These are phyloP conservation scores for Sarcophaga variegata DNA, from an alignment of 2,888 invertebrate genomes.

Conservation along the genomic window DNA sequence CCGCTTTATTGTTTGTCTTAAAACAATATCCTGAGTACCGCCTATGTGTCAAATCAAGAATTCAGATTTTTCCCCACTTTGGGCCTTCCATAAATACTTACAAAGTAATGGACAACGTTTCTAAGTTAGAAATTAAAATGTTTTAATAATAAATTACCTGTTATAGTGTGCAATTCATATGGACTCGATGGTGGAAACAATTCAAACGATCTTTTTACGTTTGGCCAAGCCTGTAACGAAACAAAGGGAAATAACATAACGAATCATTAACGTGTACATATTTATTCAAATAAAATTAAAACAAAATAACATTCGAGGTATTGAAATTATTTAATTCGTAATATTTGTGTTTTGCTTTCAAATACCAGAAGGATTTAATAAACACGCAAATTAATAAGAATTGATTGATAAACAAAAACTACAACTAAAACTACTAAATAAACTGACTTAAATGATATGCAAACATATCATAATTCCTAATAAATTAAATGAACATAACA, in stretches of 20 bases:
- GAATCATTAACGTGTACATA: background rate
- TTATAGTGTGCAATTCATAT: constrained; percentile 78
- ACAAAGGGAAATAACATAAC: constrained; percentile 7
- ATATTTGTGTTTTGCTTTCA: background rate
- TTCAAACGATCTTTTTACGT: constrained; percentile 79
- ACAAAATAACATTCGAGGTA: too few species aligned
- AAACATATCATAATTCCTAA: background rate
- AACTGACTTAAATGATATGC: constrained; percentile 16
- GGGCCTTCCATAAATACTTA: too few species aligned
- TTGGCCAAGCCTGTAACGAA: constrained; percentile 79
- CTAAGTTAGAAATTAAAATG: background rate
- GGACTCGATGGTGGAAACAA: constrained; percentile 73
- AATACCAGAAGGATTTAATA: background rate
- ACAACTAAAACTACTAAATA: constrained; percentile 1
- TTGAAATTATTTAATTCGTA: background rate
- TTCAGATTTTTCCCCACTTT: too few species aligned
- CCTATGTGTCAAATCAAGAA: too few species aligned
- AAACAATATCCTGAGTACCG: too few species aligned
- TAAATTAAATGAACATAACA: background rate
- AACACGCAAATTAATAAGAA: background rate
- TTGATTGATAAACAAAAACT: constrained; percentile 43
- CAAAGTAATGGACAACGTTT: too few species aligned
- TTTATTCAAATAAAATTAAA: background rate
- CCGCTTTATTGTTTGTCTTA: too few species aligned
- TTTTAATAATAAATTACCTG: constrained; percentile 76